These are phyloP conservation scores for Okamejei kenojei DNA, from an alignment of 2,797 vertebrate genomes.

Conservation along the genomic window DNA sequence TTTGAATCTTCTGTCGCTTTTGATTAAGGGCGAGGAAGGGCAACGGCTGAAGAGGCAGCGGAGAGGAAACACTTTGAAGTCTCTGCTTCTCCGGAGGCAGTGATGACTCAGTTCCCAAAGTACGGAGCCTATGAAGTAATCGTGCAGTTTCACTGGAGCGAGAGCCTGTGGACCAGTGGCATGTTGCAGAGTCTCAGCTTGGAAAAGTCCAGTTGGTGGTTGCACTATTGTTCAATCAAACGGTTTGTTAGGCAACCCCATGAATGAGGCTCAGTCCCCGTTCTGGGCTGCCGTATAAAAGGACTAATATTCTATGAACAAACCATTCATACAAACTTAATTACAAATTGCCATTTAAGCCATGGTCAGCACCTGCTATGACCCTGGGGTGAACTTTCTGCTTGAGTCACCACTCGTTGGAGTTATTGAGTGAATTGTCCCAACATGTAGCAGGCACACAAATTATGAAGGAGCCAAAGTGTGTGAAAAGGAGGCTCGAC, in stretches of 20 bases:
- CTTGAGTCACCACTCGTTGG: background rate
- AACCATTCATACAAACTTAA: constrained; percentile 28
- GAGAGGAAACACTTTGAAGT: background rate
- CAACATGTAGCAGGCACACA: constrained; percentile 21
- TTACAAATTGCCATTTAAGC: background rate
- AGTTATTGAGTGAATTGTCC: constrained; percentile 23
- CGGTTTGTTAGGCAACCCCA: background rate
- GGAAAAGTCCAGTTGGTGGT: background rate
- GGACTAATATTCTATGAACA: constrained; percentile 31
- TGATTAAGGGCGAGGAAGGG: background rate
- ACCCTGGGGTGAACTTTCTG: constrained; percentile 27
- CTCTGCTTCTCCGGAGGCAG: background rate
- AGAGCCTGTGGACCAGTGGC: too few relatives aligned
- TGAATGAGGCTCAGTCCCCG: background rate
- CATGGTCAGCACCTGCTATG: constrained; percentile 7
- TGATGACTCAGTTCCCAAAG: background rate
- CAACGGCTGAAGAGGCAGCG: background rate
- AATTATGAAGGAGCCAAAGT: constrained; percentile 15
- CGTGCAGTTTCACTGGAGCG: too few relatives aligned
- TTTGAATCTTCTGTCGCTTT: background rate
- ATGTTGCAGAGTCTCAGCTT: background rate
- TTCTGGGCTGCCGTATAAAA: background rate
- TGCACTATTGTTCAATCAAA: background rate
- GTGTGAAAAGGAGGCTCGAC: background rate
- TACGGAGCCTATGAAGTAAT: background rate